phyloP scores from a whole-genome alignment of 2,797 vertebrate genomes.

The Podarcis siculus region DNA sequence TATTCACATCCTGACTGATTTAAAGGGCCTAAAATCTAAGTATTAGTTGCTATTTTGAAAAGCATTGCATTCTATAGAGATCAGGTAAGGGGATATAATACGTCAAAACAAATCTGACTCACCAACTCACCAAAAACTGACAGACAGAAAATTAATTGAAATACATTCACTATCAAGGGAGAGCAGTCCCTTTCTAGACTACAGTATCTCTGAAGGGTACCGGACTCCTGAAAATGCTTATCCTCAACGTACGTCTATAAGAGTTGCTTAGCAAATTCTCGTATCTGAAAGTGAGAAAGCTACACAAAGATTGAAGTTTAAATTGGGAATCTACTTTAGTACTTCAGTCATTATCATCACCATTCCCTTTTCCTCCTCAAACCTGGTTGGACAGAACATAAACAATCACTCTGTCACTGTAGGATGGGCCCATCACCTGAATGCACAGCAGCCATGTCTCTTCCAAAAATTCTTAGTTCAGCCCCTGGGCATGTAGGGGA shows the following conservation, averaged over 20 bases:
- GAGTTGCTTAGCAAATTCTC: background rate
- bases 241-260: background rate
- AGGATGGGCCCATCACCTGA: background rate
- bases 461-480: background rate
- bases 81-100: background rate
- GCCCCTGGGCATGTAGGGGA: background rate
- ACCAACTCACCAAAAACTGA: background rate
- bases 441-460: background rate
- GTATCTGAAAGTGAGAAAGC: background rate
- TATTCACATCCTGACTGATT: background rate
- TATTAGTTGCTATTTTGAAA: background rate
- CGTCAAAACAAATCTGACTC: background rate
- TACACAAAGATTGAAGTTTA: background rate
- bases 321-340: background rate
- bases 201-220: background rate
- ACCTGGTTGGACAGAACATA: background rate
- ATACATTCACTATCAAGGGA: background rate
- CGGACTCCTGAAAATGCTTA: background rate
- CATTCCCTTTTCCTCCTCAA: background rate
- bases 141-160: background rate
- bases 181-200: background rate
- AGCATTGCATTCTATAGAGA: background rate
- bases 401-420: background rate
- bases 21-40: background rate
- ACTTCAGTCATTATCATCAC: background rate